Conservation (phyloP, 2,113 vertebrate genomes). For the Glaucidium brasilianum region DNA sequence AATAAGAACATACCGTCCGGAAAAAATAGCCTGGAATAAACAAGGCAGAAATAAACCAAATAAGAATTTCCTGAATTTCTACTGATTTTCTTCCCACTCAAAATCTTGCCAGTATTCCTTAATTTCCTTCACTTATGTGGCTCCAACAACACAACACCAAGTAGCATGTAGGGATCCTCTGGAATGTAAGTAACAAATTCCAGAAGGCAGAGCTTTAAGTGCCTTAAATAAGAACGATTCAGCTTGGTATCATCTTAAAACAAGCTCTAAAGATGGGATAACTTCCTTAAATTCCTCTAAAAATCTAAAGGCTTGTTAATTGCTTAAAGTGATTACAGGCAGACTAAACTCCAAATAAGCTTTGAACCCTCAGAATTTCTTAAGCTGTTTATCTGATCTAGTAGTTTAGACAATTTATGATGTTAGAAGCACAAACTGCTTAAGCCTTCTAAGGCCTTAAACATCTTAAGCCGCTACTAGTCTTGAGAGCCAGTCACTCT, state of each 20-base stretch:
- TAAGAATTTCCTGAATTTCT: not conserved
- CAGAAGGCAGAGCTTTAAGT: not conserved
- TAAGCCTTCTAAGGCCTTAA: constrained; percentile 11
- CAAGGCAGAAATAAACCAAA: not conserved
- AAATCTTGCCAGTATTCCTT: not conserved
- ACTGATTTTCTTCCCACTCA: not conserved
- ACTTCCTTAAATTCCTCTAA: not conserved
- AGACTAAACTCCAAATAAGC: not conserved
- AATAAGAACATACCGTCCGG: not conserved
- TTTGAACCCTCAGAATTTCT: not conserved
- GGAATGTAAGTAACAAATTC: not conserved
- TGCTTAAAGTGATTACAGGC: not conserved
- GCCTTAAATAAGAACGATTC: not conserved
- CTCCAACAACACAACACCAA: not conserved
- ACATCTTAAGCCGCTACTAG: not conserved
- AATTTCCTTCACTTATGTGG: not conserved
- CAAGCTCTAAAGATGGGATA: not conserved
- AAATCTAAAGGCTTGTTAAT: not conserved
- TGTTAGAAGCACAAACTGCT: not conserved
- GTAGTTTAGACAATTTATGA: not conserved
- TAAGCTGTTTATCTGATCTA: constrained; percentile 8
- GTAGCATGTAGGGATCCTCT: not conserved
- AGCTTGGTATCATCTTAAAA: not conserved
- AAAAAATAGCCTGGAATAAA: not conserved
- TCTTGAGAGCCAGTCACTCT: not conserved